Base-by-base conservation (phyloP, 1,140 invertebrate species). In the Heliothis virescens region DNA sequence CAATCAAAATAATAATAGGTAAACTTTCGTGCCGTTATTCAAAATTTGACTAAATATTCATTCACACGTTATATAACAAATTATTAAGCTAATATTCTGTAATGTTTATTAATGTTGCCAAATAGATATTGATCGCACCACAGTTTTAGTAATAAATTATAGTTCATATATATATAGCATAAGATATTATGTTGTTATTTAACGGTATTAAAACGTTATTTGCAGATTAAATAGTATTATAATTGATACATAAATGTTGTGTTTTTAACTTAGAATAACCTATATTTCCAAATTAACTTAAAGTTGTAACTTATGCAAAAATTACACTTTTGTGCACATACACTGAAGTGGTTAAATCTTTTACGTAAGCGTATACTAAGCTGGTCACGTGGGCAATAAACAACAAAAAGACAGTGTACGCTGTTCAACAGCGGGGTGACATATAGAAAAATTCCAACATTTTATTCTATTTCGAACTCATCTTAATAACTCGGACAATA, bases 401-500 rank as follows among this genome's bases (percentile, higher is more conserved):
- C 79, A 84, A 92, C 88, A 91, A 91, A 88, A 81, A 83, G 67
- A 76, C 79, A 82, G 82, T 83, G 83, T 82, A 69, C 84, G 29
- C 72, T 82, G 81, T 78, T 82, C 83, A 87, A 83, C 88, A 89
- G 83, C 86, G 87, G 87, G 84, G 74, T 79, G 82, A 89, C 80
- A 88, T 87, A 73, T 86, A 87, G 86, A 86, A 80, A 81, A 80
- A 86, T 88, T 89, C 86, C 80, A 84, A 86, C 78, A 63, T 86
- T 85, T 88, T 90, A 89, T 89, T 88, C 83, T 90, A 87, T 90
- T 86, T 89, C 82, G 83, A 84, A 84, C 69, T 87, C 84, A 85
- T 89, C 86, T 89, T 86, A 90, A 90, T 89, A 92, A 91, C 82
- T 85, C 85, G 80, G 81, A 87, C 87, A 87, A 88, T 91, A 91